These are phyloP conservation scores for Cephalopachus bancanus DNA, from an alignment of 2,797 vertebrate species.

Conservation along the genomic window DNA sequence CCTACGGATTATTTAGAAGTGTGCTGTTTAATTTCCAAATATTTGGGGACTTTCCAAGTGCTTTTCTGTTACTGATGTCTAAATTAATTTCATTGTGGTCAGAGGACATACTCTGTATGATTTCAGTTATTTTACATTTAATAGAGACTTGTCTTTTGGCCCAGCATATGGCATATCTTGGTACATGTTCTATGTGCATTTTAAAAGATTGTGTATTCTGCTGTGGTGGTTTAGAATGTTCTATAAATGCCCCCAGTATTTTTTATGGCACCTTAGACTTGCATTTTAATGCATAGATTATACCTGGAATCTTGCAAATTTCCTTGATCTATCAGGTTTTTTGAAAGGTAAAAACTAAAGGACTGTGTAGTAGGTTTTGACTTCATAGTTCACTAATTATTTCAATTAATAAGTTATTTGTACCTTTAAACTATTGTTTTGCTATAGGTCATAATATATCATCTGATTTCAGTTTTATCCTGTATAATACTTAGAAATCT, in stretches of 20 bases:
- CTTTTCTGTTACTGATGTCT: constrained; percentile 60
- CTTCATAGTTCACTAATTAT: constrained; percentile 18
- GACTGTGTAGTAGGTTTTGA: neutral
- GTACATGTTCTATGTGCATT: constrained; percentile 36
- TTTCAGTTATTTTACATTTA: constrained; percentile 58
- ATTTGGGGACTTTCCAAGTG: constrained; percentile 60
- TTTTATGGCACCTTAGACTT: constrained; percentile 68
- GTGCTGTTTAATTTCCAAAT: constrained; percentile 68
- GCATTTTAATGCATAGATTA: constrained; percentile 64
- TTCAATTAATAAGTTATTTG: constrained; percentile 50
- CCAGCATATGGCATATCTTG: neutral
- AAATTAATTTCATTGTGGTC: constrained; percentile 65
- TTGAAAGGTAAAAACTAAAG: constrained; percentile 9
- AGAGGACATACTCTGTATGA: constrained; percentile 32
- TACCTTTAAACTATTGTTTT: constrained; percentile 43
- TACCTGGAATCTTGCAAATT: constrained; percentile 37
- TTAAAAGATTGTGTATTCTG: constrained; percentile 64
- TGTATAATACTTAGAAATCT: constrained; percentile 62
- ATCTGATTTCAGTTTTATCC: constrained; percentile 66
- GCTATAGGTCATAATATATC: neutral
- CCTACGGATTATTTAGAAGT: constrained; percentile 57
- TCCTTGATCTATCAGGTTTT: constrained; percentile 55
- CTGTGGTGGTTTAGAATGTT: constrained; percentile 57
- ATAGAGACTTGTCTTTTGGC: constrained; percentile 51
- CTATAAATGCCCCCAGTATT: constrained; percentile 46